phyloP scores from a whole-genome alignment of 2,113 vertebrate species.

The human region GRCh38 chr2:35156501-35157000 shows the following conservation, averaged over 20 bases:
- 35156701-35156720: not conserved
- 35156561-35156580: not conserved
- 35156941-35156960: not conserved
- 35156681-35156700: not conserved
- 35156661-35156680: not conserved
- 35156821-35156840: not conserved
- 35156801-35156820: not conserved
- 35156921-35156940: not conserved
- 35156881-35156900: not conserved
- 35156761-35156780: not conserved
- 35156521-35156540: not conserved
- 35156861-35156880: not conserved
- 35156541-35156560: too few relatives aligned
- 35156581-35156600: not conserved
- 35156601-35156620: not conserved
- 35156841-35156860: not conserved
- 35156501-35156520: not conserved
- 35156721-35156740: accelerated
- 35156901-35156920: not conserved
- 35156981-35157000: not conserved
- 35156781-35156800: not conserved
- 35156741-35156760: not conserved
- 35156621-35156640: not conserved
- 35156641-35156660: not conserved
- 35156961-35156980: not conserved